Conservation (phyloP, 1,140 invertebrate genomes). For the Camponotus floridanus region DNA sequence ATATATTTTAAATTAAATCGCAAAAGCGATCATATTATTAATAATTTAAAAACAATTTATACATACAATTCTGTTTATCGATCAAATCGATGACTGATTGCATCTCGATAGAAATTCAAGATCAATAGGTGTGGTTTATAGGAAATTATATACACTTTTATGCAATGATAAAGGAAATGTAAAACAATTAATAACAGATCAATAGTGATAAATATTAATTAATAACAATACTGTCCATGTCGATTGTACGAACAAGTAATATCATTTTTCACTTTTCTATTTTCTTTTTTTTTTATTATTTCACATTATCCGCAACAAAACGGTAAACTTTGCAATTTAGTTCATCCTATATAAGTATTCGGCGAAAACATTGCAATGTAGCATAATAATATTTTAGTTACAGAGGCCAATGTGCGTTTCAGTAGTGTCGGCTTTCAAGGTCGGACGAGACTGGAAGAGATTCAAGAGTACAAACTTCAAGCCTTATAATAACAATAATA, state of each 20-base stretch:
- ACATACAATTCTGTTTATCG: neutral
- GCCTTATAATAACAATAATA: slow-evolving; percentile 21
- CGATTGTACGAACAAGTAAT: neutral
- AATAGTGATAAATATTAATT: neutral
- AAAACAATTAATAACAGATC: slow-evolving; percentile 25
- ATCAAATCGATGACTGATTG: neutral
- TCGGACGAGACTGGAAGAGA: neutral
- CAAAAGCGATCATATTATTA: neutral
- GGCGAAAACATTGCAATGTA: slow-evolving; percentile 27
- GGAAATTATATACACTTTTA: slow-evolving; percentile 5
- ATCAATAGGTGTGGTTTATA: neutral
- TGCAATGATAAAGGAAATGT: slow-evolving; percentile 33
- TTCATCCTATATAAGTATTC: slow-evolving; percentile 48
- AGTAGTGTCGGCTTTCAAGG: slow-evolving; percentile 27
- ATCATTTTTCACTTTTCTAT: neutral
- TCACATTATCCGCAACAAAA: slow-evolving; percentile 1
- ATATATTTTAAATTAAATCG: neutral
- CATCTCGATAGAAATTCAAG: neutral
- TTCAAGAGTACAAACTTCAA: slow-evolving; percentile 52
- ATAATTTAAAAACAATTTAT: neutral
- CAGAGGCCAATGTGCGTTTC: slow-evolving; percentile 70
- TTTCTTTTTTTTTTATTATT: neutral
- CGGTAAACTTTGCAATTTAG: slow-evolving; percentile 59
- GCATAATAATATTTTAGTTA: slow-evolving; percentile 46
- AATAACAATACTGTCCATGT: slow-evolving; percentile 2